Evolutionary conservation across 2,113 vertebrate genomes (phyloP), one percentile per base, ranked within the genome.

Genomic region (Petrocephalus zakoni): DNA sequence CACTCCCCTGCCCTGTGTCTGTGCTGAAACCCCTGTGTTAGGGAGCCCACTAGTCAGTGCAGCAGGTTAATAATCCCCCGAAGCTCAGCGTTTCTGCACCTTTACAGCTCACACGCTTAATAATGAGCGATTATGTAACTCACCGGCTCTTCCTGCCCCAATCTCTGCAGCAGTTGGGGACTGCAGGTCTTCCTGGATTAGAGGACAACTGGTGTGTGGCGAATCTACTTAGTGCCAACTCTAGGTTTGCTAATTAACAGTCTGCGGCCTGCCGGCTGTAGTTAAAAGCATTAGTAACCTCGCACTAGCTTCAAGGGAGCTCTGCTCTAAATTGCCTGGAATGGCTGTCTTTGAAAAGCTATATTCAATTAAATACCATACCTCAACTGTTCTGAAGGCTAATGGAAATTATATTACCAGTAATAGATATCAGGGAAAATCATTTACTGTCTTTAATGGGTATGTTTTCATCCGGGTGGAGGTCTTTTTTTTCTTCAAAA

Each of bases 41-140:
- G 6, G 21, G 34, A 2, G 22, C 46, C 46, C 81, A 49, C 21
- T 4, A 47, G 0, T 22, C 78, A 29, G 68, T 75, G 25, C 1
- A 2, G 21, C 21, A 8, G 42, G 21, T 53, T 53, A 53, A 53
- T n/a, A 34, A 55, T 11, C 84, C 2, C 55, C 17, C 84, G 29
- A 0, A 0, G 1, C 2, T 29, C n/a, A 56, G 52, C 29, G 3
- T 56, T 87, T 58, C 85, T 19, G 17, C 34, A 9, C 42, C 55
- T 10, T 87, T 46, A 1, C 8, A n/a, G 55, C 56, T 29, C 2
- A 6, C 42, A 94, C 97, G 96, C 95, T 29, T 83, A 47, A 93
- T 97, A 97, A 98, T 98, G 96, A 97, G 95, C 93, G 95, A 97
- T 99, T 97, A 97, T 97, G 96, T 96, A 97, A 98, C 96, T 96